Base-by-base conservation (phyloP, 2,797 vertebrate species). In the Pipistrellus nathusii region DNA sequence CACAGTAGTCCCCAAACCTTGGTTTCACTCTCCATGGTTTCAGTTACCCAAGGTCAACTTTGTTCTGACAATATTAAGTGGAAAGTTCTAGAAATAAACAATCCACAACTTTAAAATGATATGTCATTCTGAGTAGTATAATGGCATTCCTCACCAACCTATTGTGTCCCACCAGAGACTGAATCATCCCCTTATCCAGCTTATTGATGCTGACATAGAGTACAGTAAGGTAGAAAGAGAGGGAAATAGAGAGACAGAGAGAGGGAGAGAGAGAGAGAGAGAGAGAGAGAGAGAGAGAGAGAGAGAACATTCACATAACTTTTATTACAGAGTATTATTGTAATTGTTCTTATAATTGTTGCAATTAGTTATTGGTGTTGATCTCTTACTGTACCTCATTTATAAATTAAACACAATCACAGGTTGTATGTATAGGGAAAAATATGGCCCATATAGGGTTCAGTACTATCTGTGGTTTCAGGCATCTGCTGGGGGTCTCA, bases 171-270 rank as follows among this genome's bases (percentile, higher is more conserved):
- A 7, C 41, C 44, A 0, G 0, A 15, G 30, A 66, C 17, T 35
- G 12, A 66, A 48, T 25, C 30, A 9, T 66, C 20, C 30, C 44
- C 35, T 48, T 66, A 30, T 51, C 44, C 59, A 11, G 13, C 1
- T 8, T 35, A 10, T 21, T 4, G 3, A 25, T 6, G 62, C 12
- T 1, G 2, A 9, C 13, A 3, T 23, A 15, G 5, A 23, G 55
- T 23, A 15, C 12, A 7, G 3, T 66, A 25, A 35, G 62, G 18
- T 5, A 35, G 51, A 21, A 32, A 18, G 17, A n/a, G 10, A 46
- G 41, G 8, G 12, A 62, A 9, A 25, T n/a, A 32, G 64, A 3
- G 41, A n/a, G 10, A 23, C 41, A 35, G 27, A 1, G 41, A 44
- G 17, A 23, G 59, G 15, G 27, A 7, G 25, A 44, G 17, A n/a